Conservation (phyloP, 2,797 vertebrate species). For the Lithobates sylvaticus region DNA sequence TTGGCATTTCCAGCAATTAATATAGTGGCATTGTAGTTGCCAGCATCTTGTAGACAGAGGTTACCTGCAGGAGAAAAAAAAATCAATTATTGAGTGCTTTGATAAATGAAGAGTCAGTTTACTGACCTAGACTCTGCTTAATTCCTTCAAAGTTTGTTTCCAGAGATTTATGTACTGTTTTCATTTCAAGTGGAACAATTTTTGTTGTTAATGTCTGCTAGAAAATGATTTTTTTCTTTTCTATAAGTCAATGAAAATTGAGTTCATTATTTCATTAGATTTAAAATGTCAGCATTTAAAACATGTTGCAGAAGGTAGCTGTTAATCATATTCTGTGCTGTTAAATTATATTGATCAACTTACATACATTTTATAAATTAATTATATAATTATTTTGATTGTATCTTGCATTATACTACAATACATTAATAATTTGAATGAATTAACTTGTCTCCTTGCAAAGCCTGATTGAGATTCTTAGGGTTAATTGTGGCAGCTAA, state of each 20-base stretch:
- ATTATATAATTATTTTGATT: neutral
- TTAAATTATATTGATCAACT: neutral
- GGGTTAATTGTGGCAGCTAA: neutral
- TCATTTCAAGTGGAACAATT: neutral
- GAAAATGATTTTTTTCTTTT: neutral
- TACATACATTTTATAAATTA: neutral
- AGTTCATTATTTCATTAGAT: neutral
- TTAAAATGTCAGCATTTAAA: neutral
- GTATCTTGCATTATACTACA: neutral
- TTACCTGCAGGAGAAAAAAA: slow-evolving; percentile 51
- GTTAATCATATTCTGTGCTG: neutral
- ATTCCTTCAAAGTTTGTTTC: slow-evolving; percentile 65
- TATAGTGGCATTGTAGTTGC: slow-evolving; percentile 27
- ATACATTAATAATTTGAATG: neutral
- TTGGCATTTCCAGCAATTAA: slow-evolving; percentile 61
- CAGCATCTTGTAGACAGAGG: slow-evolving; percentile 53
- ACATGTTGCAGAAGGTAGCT: neutral
- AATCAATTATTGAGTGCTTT: slow-evolving; percentile 56
- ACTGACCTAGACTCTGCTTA: slow-evolving; percentile 58
- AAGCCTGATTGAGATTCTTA: neutral
- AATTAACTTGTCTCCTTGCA: neutral
- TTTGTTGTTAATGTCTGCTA: neutral
- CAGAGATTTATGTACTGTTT: slow-evolving; percentile 49
- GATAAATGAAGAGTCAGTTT: slow-evolving; percentile 66
- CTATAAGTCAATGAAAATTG: neutral